Evolutionary conservation across 2,113 vertebrate species (phyloP), one percentile per base, ranked within the genome.

Genomic region (Butorides virescens): DNA sequence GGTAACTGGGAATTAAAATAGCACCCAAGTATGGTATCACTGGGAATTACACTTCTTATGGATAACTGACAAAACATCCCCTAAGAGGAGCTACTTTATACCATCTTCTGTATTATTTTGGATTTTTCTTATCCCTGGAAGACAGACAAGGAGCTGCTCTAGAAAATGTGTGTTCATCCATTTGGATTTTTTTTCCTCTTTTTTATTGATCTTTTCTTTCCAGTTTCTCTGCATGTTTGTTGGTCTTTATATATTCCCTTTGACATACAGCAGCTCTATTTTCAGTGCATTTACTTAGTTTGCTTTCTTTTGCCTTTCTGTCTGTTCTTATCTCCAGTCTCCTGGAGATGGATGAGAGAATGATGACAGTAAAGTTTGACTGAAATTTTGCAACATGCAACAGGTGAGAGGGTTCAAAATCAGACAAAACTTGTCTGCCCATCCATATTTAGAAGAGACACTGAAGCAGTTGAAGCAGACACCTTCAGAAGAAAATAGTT

Each of bases 191-290:
- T 63, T 71, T 70, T 42, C 34, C 10, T 83, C 16, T 80, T 47
- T 53, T 63, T 85, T 80, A 88, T 85, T 83, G 76, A 71, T 90
- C 19, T 80, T 90, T 77, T 83, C 59, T 88, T 94, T 92, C n/a
- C 11, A 1, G 9, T 81, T 90, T 93, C 62, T 82, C 61, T 81
- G 52, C n/a, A 67, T 96, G 50, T 81, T 84, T 84, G 36, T 90
- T 92, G 53, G 18, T 39, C 53, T 66, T 92, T 61, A 56, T 67
- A 30, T 81, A 92, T 81, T 87, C 84, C 67, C 56, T 88, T 82
- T 95, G 93, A 86, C 27, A 70, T 27, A 62, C 12, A n/a, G 19
- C 8, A 76, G 27, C 0, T 17, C 17, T 37, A 88, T 65, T 44
- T 73, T 53, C 29, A 53, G 15, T 12, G 2, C 15, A 87, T 87